Conservation (phyloP, 2,113 vertebrate species). For the Triplophysa siluroides region DNA sequence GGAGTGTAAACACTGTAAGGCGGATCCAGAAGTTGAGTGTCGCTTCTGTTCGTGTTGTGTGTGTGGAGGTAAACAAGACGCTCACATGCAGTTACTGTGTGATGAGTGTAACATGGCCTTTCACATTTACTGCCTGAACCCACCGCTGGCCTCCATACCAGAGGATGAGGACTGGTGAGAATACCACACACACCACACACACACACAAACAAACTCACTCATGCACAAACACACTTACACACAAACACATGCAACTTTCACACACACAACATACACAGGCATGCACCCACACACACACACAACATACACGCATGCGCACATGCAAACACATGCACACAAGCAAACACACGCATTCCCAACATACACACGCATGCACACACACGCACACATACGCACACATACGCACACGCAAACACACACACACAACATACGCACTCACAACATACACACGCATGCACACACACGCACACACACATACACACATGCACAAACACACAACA, state of each 20-base stretch:
- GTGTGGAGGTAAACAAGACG: slow-evolving; percentile 95
- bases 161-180: slow-evolving; percentile 98
- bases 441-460: too few relatives aligned
- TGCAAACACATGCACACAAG: too few relatives aligned
- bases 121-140: slow-evolving; percentile 97
- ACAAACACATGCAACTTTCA: not conserved
- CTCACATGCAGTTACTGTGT: slow-evolving; percentile 96
- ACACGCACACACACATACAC: too few relatives aligned
- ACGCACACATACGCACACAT: not conserved
- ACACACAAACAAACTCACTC: not conserved
- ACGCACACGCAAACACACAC: too few relatives aligned
- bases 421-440: too few relatives aligned
- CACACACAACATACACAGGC: too few relatives aligned
- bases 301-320: too few relatives aligned
- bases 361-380: not conserved
- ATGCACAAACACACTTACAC: not conserved
- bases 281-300: too few relatives aligned
- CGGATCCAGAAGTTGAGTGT: slow-evolving; percentile 90
- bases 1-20: slow-evolving; percentile 96
- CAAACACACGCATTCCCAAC: too few relatives aligned
- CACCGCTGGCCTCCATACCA: slow-evolving; percentile 91
- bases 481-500: too few relatives aligned
- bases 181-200: not conserved
- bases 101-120: slow-evolving; percentile 99
- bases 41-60: slow-evolving; percentile 94